Base-by-base conservation (phyloP, 2,797 vertebrate genomes). In the Rhinogobio ventralis region DNA sequence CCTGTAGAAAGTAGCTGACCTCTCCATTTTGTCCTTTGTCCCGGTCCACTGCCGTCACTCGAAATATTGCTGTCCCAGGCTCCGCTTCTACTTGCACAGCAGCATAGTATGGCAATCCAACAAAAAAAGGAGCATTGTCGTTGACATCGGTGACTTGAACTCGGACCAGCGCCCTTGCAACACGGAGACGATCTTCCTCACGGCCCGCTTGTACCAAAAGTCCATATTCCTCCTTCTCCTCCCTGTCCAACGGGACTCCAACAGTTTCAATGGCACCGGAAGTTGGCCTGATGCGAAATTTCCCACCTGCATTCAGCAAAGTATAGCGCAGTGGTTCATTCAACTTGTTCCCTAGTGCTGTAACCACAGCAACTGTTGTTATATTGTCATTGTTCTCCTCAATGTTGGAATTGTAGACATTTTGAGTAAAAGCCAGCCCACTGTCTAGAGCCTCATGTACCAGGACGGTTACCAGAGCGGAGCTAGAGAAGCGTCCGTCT, bases 41-140 rank as follows among this genome's bases (percentile, higher is more conserved):
- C 81, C 93, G 93, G 90, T 99, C 98, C 39, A 99, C 91, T n/a
- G 98, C 97, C 2, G 95, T 97, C 30, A 99, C 97, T 69, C 87
- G 94, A 87, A 98, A 98, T 86, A 99, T 97, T 17, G 94, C 92
- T 15, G 97, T 96, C 73, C 96, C 97, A 1, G 96, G 96, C 71
- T 97, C 96, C 67, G 98, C 97, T 83, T 99, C 97, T 1, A 96
- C 98, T 91, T 99, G 97, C 77, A 99, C 98, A 33, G 97, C 97
- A 81, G 98, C 98, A 1, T 99, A 99, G 92, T 99, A 99, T 0
- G 98, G 98, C 86, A 99, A 97, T 64, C 97, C 97, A 45, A 99
- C 93, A 64, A 99, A 99, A 73, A 99, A 93, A 0, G 98, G 98
- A 39, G 95, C 86, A 0, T 99, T 99, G 91, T 99, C 98, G 15